Evolutionary conservation across 2,797 vertebrate species (phyloP).

Genomic region (Chrysolophus pictus): DNA sequence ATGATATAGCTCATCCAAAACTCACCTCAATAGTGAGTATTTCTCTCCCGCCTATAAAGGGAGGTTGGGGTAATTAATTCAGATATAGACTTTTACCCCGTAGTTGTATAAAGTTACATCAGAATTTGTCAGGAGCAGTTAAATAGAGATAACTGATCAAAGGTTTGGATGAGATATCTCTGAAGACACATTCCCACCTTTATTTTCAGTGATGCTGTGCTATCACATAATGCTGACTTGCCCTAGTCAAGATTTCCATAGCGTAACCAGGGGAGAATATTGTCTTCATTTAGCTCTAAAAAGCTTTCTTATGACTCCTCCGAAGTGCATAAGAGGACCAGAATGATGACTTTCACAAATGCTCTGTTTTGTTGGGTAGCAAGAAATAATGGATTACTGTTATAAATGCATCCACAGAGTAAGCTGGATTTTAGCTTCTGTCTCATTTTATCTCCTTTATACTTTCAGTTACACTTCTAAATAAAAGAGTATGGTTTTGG

Average conservation of each 20-base stretch:
- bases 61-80: slow-evolving; percentile 19
- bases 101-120: slow-evolving; percentile 1
- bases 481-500: slow-evolving; percentile 32
- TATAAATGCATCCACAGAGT: slow-evolving; percentile 1
- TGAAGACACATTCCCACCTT: slow-evolving; percentile 25
- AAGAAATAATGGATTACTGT: slow-evolving; percentile 37
- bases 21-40: background rate
- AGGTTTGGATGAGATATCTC: slow-evolving; percentile 11
- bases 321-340: slow-evolving; percentile 38
- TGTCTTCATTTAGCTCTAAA: slow-evolving; percentile 49
- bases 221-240: slow-evolving; percentile 10
- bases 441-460: background rate
- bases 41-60: background rate
- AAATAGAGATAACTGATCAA: background rate
- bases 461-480: slow-evolving; percentile 36
- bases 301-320: slow-evolving; percentile 47
- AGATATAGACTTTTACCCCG: background rate
- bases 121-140: slow-evolving; percentile 30
- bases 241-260: slow-evolving; percentile 23
- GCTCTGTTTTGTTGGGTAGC: background rate
- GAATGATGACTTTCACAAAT: slow-evolving; percentile 50
- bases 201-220: slow-evolving; percentile 12
- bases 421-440: background rate
- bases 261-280: slow-evolving; percentile 28
- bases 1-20: background rate